Base-by-base conservation (phyloP, 2,113 vertebrate genomes). In the Corythoichthys intestinalis region DNA sequence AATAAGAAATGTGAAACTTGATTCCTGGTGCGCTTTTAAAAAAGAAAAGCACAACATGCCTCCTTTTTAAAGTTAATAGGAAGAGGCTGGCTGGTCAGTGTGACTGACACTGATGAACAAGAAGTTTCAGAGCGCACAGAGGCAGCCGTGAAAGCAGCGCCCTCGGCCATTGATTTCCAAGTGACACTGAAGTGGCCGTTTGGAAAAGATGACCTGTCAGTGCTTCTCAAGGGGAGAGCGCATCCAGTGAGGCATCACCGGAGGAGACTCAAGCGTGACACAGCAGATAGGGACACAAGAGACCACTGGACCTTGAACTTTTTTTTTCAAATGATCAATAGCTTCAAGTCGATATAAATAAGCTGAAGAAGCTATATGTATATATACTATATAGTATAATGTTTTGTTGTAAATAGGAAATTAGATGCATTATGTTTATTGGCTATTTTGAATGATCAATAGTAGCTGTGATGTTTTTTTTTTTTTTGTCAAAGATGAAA, bases 111-210 rank as follows among this genome's bases (percentile, higher is more conserved):
- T 66, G 53, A 73, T 73, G 65, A 75, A 81, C 75, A 64, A 63
- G 34, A 47, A 20, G 50, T 71, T 67, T 56, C 52, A 61, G 60
- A 65, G 70, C 68, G 66, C 13, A 61, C 53, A 11, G 69, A 63
- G 67, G 73, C 1, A 10, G 38, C 65, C 80, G 66, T 61, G 66
- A 52, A 73, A 68, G 54, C 64, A 7, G 50, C 17, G 62, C 76
- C 82, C 77, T 82, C 47, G 39, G 62, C 83, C 83, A 86, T 88
- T 87, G 88, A 90, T 91, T 90, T 91, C 84, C 83, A 86, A 83
- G 79, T 87, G 83, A 82, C 82, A 82, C 69, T 81, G 78, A 76
- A 86, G 78, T 66, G 77, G 83, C 74, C 72, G 72, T 52, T 77
- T 66, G 66, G 80, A 81, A 88, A 80, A 78, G 83, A 89, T 85